Evolutionary conservation across 1,140 invertebrate species (phyloP), one percentile per base, ranked within the genome.

Genomic region (Caenorhabditis inopinata): DNA sequence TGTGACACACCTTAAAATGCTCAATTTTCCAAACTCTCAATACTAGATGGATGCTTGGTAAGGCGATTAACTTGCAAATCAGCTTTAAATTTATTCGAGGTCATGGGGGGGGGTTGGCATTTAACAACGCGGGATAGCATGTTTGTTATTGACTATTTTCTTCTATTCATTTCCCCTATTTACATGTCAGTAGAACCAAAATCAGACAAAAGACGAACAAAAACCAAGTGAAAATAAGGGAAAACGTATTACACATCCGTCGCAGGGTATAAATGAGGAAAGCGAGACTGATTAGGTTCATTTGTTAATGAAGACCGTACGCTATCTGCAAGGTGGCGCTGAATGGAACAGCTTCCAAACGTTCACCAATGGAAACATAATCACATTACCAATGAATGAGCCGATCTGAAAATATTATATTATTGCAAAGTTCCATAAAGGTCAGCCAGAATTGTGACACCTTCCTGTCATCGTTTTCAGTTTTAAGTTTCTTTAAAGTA

Each of bases 281-380:
- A 68, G 58, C 38, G 58, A 68, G n/a, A 68, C 58, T 68, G 32
- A 68, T 68, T 35, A 18, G 32, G 32, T n/a, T n/a, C n/a, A n/a
- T n/a, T n/a, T n/a, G 27, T 68, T 38, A 68, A 68, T 5, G 38
- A 42, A 42, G 5, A 42, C 25, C 16, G 27, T 18, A 32, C 27
- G 23, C n/a, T 42, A 68, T 2, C 58, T 29, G 21, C 83, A 84
- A 12, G 51, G 27, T 46, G 81, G 85, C 7, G 84, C 86, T 53
- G 79, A 79, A 45, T 88, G 80, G 84, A 95, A 95, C 2, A 93
- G 84, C 14, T 90, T 82, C 0, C 91, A 91, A 83, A 92, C 91
- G 90, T 93, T 94, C 76, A 96, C 92, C 47, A 94, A 86, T 75
- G 92, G 81, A 89, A 94, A 96, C 68, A 92, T 92, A 0, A 91